phyloP scores from a whole-genome alignment of 2,113 vertebrate genomes.

The Chionis minor region DNA sequence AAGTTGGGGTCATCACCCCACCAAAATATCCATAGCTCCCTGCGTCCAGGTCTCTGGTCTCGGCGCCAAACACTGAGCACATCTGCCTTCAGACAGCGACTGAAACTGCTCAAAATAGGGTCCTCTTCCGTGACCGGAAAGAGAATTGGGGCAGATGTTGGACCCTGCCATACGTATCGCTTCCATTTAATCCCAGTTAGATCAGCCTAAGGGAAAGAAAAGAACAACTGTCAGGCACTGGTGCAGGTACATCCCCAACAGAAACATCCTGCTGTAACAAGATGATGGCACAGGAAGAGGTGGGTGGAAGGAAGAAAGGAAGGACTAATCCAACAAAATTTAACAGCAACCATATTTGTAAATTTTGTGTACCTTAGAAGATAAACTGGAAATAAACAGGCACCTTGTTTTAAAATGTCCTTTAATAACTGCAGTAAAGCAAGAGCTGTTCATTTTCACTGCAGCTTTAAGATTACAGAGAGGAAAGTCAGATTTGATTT shows the following conservation, averaged over 20 bases:
- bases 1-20: constrained; percentile 98
- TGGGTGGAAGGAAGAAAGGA: background rate
- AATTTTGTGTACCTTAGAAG: background rate
- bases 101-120: constrained; percentile 98
- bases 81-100: constrained; percentile 94
- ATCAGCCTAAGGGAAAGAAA: constrained; percentile 82
- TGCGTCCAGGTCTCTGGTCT: constrained; percentile 90
- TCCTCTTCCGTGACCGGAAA: constrained; percentile 98
- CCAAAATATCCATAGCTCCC: constrained; percentile 98
- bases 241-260: background rate
- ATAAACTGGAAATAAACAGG: background rate
- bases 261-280: background rate
- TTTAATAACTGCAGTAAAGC: background rate
- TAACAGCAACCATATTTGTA: fast-evolving
- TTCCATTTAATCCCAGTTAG: constrained; percentile 99
- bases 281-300: background rate
- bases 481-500: background rate
- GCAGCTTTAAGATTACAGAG: background rate
- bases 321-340: background rate
- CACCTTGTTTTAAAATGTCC: background rate
- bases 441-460: background rate
- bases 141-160: constrained; percentile 94
- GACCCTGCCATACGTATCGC: constrained; percentile 94
- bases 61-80: constrained; percentile 94
- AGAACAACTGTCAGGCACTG: background rate